These are phyloP conservation scores for Hipparchia semele DNA, from an alignment of 2,888 invertebrate species.

Conservation along the genomic window DNA sequence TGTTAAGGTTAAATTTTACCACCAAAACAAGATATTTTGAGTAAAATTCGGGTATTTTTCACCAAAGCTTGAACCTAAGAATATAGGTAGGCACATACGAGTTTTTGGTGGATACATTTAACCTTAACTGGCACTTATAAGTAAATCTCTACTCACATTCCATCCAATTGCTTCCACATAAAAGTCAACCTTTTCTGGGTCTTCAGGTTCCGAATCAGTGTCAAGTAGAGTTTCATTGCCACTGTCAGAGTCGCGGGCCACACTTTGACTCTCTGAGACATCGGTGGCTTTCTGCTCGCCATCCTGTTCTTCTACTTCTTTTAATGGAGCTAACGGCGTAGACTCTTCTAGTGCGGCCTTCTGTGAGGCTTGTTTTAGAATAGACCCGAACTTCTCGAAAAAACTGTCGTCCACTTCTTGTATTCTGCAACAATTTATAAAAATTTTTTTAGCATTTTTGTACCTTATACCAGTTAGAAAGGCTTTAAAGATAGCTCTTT, in stretches of 20 bases:
- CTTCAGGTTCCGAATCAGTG: constrained; percentile 86
- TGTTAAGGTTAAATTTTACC: too few relatives aligned
- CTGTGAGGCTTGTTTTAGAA: constrained; percentile 85
- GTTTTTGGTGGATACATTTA: too few relatives aligned
- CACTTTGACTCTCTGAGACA: constrained; percentile 63
- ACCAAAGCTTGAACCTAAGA: too few relatives aligned
- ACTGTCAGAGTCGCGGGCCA: constrained; percentile 73
- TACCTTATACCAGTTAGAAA: not conserved
- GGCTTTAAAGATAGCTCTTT: not conserved
- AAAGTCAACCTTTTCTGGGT: constrained; percentile 84
- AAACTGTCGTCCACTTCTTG: constrained; percentile 93
- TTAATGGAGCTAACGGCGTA: constrained; percentile 80
- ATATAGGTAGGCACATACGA: too few relatives aligned
- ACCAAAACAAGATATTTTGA: too few relatives aligned
- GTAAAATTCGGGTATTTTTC: too few relatives aligned
- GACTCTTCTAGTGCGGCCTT: constrained; percentile 82
- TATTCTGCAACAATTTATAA: constrained; percentile 81
- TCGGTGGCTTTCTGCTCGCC: constrained; percentile 66
- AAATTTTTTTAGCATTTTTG: constrained; percentile 12
- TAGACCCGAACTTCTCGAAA: constrained; percentile 91
- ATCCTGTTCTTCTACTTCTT: constrained; percentile 71
- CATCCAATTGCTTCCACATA: constrained; percentile 86
- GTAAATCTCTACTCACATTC: constrained; percentile 85
- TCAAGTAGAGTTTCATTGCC: constrained; percentile 83
- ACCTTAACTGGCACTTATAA: too few relatives aligned